Percentiles rank a stretch among this genome's conserved stretches.
Evolutionary conservation across 2,797 vertebrate genomes (phyloP).

Genomic region (Alectoris magna): DNA sequence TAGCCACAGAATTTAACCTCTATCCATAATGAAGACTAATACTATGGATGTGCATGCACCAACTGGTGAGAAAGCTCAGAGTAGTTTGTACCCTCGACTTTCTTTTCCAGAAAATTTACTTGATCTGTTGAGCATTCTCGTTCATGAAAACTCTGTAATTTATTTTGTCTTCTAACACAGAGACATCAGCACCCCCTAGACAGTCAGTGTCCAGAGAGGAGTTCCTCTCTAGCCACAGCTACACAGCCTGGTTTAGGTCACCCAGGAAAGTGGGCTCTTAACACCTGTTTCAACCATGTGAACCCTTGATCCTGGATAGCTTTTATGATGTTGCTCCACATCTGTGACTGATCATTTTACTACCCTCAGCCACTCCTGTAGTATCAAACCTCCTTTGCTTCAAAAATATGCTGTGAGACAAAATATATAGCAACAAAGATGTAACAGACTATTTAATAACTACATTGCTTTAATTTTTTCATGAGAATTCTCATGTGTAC

Average conservation of each 20-base stretch:
- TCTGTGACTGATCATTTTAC: background rate
- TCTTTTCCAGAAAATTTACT: background rate
- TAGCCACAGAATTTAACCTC: conserved; percentile 37
- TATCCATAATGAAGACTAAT: conserved; percentile 42
- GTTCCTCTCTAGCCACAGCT: background rate
- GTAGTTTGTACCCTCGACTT: background rate
- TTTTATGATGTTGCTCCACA: background rate
- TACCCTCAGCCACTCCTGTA: background rate
- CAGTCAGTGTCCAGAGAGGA: background rate
- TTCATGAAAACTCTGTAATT: background rate
- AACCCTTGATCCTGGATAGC: background rate
- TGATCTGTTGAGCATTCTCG: background rate
- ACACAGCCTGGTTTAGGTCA: background rate
- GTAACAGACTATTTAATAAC: background rate
- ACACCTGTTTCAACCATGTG: background rate
- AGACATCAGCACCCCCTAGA: background rate
- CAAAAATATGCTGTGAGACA: background rate
- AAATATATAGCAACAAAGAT: background rate
- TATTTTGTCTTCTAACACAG: conserved; percentile 2
- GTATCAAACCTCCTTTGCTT: rapidly evolving
- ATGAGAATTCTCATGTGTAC: background rate
- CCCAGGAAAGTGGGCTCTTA: background rate
- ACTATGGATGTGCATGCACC: background rate
- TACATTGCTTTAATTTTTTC: background rate
- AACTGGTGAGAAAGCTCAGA: conserved; percentile 22